Conservation (phyloP, 2,888 invertebrate genomes). For the Sacculina carcini region DNA sequence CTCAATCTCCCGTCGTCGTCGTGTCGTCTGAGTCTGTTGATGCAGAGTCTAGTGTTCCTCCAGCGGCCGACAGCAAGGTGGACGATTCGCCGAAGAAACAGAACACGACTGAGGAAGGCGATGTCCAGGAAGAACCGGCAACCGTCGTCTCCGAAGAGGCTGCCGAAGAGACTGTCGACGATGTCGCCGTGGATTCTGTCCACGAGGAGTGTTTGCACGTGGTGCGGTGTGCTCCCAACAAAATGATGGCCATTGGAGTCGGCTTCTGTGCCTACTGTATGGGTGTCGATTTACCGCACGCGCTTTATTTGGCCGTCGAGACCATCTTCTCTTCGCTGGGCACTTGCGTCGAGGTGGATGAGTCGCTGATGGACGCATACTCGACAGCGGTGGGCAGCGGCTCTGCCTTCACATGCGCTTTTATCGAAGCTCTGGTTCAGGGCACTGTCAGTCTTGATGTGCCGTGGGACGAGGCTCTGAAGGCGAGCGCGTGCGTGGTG, state of each 20-base stretch:
- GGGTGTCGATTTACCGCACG: not conserved
- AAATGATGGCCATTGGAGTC: not conserved
- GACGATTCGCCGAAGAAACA: too few species aligned
- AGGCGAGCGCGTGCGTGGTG: not conserved
- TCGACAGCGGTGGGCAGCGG: not conserved
- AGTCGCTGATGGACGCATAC: not conserved
- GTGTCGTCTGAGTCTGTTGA: not conserved
- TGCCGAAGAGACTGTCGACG: not conserved
- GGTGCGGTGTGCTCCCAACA: not conserved
- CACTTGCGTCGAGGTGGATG: not conserved
- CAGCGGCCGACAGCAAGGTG: too few species aligned
- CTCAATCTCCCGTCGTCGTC: not conserved
- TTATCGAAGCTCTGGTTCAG: not conserved
- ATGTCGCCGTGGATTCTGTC: too few species aligned
- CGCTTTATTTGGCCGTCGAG: not conserved
- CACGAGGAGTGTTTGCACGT: not conserved
- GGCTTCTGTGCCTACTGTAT: constrained; percentile 1
- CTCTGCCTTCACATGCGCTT: not conserved
- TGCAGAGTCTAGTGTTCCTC: too few species aligned
- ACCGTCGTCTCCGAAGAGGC: not conserved
- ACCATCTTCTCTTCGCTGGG: constrained; percentile 2
- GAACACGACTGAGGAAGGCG: too few species aligned
- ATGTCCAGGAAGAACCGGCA: too few species aligned
- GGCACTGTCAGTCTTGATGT: not conserved
- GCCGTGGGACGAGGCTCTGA: not conserved